Conservation (phyloP, 2,888 invertebrate genomes). For the Halictus ligatus region DNA sequence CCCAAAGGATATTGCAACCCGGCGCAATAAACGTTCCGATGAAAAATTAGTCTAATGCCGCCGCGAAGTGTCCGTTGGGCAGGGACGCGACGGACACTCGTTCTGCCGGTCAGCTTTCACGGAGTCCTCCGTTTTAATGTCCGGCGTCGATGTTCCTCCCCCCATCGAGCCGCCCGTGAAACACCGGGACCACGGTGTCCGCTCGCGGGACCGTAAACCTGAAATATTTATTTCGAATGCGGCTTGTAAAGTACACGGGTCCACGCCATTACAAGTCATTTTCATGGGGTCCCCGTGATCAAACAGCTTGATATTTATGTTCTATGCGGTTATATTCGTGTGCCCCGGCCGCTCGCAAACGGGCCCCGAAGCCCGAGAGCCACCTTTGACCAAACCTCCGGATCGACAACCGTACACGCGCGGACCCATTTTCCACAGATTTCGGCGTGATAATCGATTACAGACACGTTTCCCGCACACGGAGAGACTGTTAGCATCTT, state of each 20-base stretch:
- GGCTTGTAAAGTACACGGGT: constrained; percentile 73
- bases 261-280: constrained; percentile 78
- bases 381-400: constrained; percentile 1
- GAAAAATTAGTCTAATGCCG: constrained; percentile 58
- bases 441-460: constrained; percentile 13
- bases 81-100: constrained; percentile 37
- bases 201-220: constrained; percentile 72
- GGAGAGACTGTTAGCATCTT: constrained; percentile 12
- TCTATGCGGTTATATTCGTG: constrained; percentile 69
- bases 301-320: constrained; percentile 78
- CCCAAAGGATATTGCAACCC: constrained; percentile 21
- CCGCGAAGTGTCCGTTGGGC: constrained; percentile 29
- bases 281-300: constrained; percentile 75
- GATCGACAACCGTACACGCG: background rate
- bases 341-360: constrained; percentile 35
- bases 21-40: constrained; percentile 35
- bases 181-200: constrained; percentile 54
- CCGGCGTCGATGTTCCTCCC: constrained; percentile 56
- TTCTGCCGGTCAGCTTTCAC: constrained; percentile 55
- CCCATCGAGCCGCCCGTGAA: constrained; percentile 40
- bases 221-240: constrained; percentile 78
- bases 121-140: constrained; percentile 73
- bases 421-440: constrained; percentile 4
- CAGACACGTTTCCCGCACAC: constrained; percentile 12
- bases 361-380: background rate